Conservation (phyloP, 1,140 invertebrate genomes). For the Calycopis cecrops region DNA sequence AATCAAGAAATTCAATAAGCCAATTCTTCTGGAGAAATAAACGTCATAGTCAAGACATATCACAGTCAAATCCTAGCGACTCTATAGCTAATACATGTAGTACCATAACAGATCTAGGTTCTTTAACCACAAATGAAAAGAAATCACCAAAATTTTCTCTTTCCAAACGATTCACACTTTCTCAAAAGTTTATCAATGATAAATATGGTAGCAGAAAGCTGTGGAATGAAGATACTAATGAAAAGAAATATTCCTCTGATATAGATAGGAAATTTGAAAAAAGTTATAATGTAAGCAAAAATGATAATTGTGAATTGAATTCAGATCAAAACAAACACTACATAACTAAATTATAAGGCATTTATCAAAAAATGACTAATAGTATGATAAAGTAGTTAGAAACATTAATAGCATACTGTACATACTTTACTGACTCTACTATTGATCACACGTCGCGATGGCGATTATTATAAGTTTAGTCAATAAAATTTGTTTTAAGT, state of each 20-base stretch:
- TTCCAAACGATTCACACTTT: conserved; percentile 59
- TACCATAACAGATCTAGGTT: conserved; percentile 46
- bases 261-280: conserved; percentile 34
- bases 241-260: conserved; percentile 42
- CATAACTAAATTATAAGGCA: conserved; percentile 10
- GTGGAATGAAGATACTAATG: conserved; percentile 57
- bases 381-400: not conserved
- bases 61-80: conserved; percentile 39
- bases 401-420: not conserved
- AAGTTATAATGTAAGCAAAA: conserved; percentile 45
- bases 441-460: conserved; percentile 19
- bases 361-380: not conserved
- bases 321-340: conserved; percentile 4
- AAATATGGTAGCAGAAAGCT: conserved; percentile 72
- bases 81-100: conserved; percentile 40
- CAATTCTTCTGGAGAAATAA: conserved; percentile 72
- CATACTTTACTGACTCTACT: conserved; percentile 14
- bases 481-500: conserved; percentile 18
- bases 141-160: conserved; percentile 53
- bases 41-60: conserved; percentile 49
- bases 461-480: conserved; percentile 18
- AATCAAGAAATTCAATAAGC: conserved; percentile 60
- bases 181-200: conserved; percentile 74
- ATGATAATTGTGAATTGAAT: conserved; percentile 33
- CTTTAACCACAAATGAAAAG: conserved; percentile 49